phyloP scores from a whole-genome alignment of 2,797 vertebrate species.

The Oreonectes daqikongensis region DNA sequence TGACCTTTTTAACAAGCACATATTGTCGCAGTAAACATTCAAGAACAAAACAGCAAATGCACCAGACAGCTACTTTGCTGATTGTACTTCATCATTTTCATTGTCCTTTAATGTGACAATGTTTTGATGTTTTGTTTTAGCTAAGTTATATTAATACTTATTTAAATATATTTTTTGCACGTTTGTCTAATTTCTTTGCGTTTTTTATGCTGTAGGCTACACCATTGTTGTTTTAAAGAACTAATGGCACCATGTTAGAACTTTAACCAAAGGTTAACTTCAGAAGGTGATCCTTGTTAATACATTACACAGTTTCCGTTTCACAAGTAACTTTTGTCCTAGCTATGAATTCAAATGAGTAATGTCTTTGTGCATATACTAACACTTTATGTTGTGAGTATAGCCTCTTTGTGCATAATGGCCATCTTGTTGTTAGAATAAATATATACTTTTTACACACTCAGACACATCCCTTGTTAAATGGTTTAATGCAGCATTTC shows the following conservation, averaged over 20 bases:
- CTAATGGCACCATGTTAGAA: neutral
- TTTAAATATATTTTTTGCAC: neutral
- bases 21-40: constrained; percentile 7
- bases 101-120: neutral
- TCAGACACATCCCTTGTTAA: neutral
- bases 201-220: neutral
- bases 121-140: neutral
- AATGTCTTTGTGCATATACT: too few species aligned
- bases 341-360: constrained; percentile 20
- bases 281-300: constrained; percentile 23
- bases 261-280: constrained; percentile 33
- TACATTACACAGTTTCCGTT: constrained; percentile 34
- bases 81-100: neutral
- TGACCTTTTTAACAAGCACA: constrained; percentile 54
- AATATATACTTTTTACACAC: neutral
- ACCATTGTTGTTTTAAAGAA: constrained; percentile 11
- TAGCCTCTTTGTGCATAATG: neutral
- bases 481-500: neutral
- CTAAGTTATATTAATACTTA: neutral
- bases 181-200: neutral
- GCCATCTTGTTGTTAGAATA: neutral
- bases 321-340: constrained; percentile 2
- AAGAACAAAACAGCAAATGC: neutral
- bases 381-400: neutral
- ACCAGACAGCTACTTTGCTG: neutral